Conservation (phyloP, 2,797 vertebrate genomes). For the Spheniscus humboldti region DNA sequence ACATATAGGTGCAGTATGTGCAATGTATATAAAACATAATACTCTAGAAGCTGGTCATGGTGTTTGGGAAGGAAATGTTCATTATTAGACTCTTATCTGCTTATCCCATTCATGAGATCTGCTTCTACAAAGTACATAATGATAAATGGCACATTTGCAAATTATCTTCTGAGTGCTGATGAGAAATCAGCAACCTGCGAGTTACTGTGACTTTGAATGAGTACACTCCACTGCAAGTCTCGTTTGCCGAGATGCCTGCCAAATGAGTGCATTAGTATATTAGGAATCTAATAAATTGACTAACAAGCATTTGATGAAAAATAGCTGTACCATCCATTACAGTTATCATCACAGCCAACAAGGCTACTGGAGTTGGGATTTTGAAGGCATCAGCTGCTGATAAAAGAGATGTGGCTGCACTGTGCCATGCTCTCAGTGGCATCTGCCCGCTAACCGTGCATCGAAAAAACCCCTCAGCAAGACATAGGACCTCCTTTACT, state of each 20-base stretch:
- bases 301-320: slow-evolving; percentile 72
- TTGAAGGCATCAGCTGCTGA: slow-evolving; percentile 41
- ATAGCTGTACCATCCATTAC: slow-evolving; percentile 56
- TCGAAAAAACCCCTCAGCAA: not conserved
- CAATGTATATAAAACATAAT: not conserved
- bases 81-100: slow-evolving; percentile 56
- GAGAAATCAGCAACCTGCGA: slow-evolving; percentile 65
- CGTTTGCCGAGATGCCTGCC: slow-evolving; percentile 35
- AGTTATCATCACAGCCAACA: slow-evolving; percentile 55
- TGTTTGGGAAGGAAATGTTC: slow-evolving; percentile 12
- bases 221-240: slow-evolving; percentile 15
- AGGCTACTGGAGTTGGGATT: slow-evolving; percentile 23
- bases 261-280: slow-evolving; percentile 70
- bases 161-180: slow-evolving; percentile 65
- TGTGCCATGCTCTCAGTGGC: not conserved
- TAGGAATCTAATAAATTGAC: slow-evolving; percentile 68
- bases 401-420: not conserved
- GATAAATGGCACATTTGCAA: slow-evolving; percentile 69
- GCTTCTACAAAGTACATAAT: slow-evolving; percentile 46
- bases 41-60: not conserved
- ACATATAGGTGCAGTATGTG: not conserved
- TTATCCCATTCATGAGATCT: slow-evolving; percentile 43
- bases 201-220: slow-evolving; percentile 63
- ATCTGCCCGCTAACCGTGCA: not conserved
- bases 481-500: not conserved